These are phyloP conservation scores for Tachypleus tridentatus DNA, from an alignment of 1,140 invertebrate species.

Conservation along the genomic window DNA sequence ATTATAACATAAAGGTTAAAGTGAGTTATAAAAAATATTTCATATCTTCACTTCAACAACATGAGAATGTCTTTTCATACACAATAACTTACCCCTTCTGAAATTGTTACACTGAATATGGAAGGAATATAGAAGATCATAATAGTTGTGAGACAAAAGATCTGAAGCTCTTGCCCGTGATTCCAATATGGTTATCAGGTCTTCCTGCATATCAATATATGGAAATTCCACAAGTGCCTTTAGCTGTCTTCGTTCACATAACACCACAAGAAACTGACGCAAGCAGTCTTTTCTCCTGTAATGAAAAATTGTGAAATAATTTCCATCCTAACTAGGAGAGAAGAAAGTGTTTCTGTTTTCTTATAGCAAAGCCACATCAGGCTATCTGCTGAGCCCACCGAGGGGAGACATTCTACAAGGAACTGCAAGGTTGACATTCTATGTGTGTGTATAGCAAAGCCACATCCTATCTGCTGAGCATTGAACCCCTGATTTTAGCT, in stretches of 20 bases:
- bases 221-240: constrained; percentile 57
- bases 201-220: constrained; percentile 47
- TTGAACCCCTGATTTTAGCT: no score
- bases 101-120: constrained; percentile 55
- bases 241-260: constrained; percentile 57
- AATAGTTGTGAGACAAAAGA: constrained; percentile 51
- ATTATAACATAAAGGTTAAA: no score
- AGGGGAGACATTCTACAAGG: no score
- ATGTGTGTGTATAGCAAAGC: no score
- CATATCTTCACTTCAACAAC: no score
- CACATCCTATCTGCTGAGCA: no score
- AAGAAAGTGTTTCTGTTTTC: no score
- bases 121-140: constrained; percentile 79
- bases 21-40: no score
- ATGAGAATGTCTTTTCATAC: no score
- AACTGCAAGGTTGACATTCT: no score
- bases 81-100: constrained; percentile 44
- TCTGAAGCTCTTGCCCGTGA: constrained; percentile 68
- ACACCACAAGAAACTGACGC: constrained; percentile 62
- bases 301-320: constrained; percentile 8
- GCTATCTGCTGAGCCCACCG: no score
- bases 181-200: constrained; percentile 69
- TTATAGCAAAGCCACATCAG: no score
- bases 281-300: constrained; percentile 63
- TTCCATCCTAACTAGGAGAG: background rate